Evolutionary conservation across 2,888 invertebrate genomes (phyloP), one percentile per base, ranked within the genome.

Genomic region (Pollenia amentaria): DNA sequence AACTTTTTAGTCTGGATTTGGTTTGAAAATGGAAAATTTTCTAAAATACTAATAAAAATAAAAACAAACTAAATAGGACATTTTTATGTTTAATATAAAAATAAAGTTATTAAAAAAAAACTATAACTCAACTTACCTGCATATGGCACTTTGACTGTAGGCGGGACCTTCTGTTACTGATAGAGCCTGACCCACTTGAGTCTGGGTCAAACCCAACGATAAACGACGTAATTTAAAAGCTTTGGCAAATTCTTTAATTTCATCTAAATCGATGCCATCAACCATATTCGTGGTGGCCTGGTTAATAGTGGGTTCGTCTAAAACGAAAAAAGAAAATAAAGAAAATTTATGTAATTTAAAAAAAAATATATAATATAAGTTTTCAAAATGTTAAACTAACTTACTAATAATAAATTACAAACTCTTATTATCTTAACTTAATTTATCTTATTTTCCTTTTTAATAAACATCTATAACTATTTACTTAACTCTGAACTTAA

Each of bases 91-190:
- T 14, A 65, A 21, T 65, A 82, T 73, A 29, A 62, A 79, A 10
- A 57, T 51, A 73, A 73, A 82, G 75, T 14, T 69, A 18, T 16
- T 29, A 14, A 44, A 29, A 40, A 1, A 65, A 76, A 55, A 6
- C 1, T 8, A 9, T 2, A n/a, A 14, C 9, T 21, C 9, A 1
- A 79, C 94, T 94, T 95, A 99, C 99, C 99, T 98, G 97, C 99
- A 99, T 93, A 99, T 99, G 90, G 99, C 99, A 94, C 98, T 98
- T 95, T 99, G 99, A 94, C 98, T 99, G 94, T 99, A 99, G 72
- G 99, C 98, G 46, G 99, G 99, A 77, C 99, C 99, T 94, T 99
- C 99, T 29, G 98, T 98, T 81, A 98, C 97, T 88, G 98, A 98
- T 12, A 99, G 94, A 55, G 99, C 98, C 94, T 99, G 99, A n/a